phyloP scores from a whole-genome alignment of 2,113 vertebrate species.

The Cochlearius cochlearius region DNA sequence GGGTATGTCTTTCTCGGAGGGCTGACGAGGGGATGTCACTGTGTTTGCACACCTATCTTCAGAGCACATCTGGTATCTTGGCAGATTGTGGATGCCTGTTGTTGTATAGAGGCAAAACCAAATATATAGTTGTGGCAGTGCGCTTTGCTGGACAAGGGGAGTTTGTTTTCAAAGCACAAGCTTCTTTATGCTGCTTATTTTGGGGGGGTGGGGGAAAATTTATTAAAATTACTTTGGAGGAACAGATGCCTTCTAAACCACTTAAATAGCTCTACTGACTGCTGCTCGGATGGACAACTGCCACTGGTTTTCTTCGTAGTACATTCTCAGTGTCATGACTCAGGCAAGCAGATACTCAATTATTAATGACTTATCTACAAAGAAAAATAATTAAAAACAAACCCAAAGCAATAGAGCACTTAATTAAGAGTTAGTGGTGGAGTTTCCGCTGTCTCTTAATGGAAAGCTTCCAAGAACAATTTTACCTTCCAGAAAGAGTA shows the following conservation, averaged over 20 bases:
- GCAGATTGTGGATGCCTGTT: background rate
- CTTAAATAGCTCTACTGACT: background rate
- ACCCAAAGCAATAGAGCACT: conserved; percentile 62
- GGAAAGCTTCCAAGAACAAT: conserved; percentile 63
- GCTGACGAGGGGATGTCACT: background rate
- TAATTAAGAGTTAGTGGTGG: conserved; percentile 62
- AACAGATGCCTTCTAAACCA: background rate
- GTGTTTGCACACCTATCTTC: background rate
- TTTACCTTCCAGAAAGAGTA: conserved; percentile 42
- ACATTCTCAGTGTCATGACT: conserved; percentile 34
- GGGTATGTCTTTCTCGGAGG: background rate
- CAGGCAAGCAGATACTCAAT: conserved; percentile 54
- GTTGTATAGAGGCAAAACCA: background rate
- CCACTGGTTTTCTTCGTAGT: background rate
- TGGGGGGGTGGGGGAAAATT: background rate
- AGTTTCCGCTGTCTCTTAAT: conserved; percentile 37
- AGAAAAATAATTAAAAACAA: conserved; percentile 65
- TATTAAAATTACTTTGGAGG: background rate
- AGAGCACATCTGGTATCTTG: rapidly evolving
- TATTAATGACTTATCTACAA: conserved; percentile 67
- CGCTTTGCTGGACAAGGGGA: background rate
- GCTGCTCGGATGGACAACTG: background rate
- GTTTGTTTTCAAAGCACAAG: background rate
- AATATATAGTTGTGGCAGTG: background rate
- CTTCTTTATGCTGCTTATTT: background rate